Evolutionary conservation across 2,797 vertebrate species (phyloP), one percentile per base, ranked within the genome.

Genomic region (Sandelia bainsii): DNA sequence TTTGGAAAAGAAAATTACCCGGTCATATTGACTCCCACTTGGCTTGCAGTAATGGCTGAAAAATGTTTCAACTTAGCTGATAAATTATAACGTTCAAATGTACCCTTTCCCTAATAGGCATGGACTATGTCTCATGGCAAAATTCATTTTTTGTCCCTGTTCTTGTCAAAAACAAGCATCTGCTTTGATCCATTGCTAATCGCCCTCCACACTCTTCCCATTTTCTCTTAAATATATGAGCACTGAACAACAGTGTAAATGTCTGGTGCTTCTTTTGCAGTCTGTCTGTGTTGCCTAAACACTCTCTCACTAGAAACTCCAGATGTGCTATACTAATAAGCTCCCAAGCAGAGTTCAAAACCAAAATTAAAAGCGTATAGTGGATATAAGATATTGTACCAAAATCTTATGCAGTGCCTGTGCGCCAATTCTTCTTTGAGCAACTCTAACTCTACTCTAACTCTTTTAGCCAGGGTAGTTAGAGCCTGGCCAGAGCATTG

Each of bases 141-240:
- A 20, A 34, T 39, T 25, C 3, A 5, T 60, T 50, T 64, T 61
- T 59, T 51, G 11, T 8, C 27, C 8, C 6, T 48, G 11, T n/a
- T 39, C 22, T 3, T 82, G 69, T 72, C 51, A 80, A 72, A 86
- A 74, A 56, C 58, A 74, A 80, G 72, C 74, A 82, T 70, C 61
- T 81, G 32, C 62, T 72, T 64, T 87, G 81, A 90, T 81, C 77
- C 80, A 3, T 5, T 12, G 51, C 56, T 85, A 87, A 84, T 85
- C 80, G 50, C 44, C 49, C 64, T 23, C 49, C 54, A 32, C 39
- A 52, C 45, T 27, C 10, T 49, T 13, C 14, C 46, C 50, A 44
- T 48, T 69, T 34, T 70, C 37, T 59, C n/a, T 68, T 63, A 40
- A 60, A 74, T 53, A 70, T 65, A 48, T 46, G 50, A 78, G 58